These are phyloP conservation scores for Ochropleura plecta DNA, from an alignment of 2,888 invertebrate genomes.

Conservation along the genomic window DNA sequence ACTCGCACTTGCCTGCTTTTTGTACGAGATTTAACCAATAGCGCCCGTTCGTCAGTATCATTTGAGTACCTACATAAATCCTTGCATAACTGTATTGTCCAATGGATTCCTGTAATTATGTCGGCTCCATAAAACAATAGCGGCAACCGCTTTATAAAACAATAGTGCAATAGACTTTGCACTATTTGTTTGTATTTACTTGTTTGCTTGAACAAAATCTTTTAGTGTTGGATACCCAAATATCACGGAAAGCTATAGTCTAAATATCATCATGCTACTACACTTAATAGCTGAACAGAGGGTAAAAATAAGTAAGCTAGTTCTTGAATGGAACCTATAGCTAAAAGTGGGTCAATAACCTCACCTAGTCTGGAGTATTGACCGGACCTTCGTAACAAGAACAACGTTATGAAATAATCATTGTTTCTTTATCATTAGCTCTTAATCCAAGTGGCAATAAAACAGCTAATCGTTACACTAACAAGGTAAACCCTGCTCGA, in stretches of 20 bases:
- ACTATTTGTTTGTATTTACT: no score
- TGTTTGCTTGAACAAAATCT: no score
- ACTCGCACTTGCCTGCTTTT: no score
- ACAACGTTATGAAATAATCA: constrained; percentile 9
- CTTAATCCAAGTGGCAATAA: constrained; percentile 44
- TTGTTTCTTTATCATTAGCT: constrained; percentile 4
- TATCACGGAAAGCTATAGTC: no score
- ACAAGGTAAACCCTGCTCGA: constrained; percentile 35
- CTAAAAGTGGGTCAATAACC: constrained; percentile 16
- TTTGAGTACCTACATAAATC: background rate
- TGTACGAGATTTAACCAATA: no score
- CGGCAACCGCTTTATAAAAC: no score
- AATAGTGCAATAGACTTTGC: no score
- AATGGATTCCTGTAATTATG: background rate
- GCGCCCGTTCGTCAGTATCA: background rate
- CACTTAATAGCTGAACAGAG: no score
- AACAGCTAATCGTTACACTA: constrained; percentile 25
- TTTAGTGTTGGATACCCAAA: no score
- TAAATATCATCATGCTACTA: no score
- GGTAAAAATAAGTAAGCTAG: no score
- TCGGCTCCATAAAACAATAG: no score
- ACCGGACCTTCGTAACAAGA: background rate
- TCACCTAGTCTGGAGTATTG: constrained; percentile 1
- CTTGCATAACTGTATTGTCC: background rate
- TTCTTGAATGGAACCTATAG: background rate